Base-by-base conservation (phyloP, 2,113 vertebrate species). In the Rhipidura dahli region DNA sequence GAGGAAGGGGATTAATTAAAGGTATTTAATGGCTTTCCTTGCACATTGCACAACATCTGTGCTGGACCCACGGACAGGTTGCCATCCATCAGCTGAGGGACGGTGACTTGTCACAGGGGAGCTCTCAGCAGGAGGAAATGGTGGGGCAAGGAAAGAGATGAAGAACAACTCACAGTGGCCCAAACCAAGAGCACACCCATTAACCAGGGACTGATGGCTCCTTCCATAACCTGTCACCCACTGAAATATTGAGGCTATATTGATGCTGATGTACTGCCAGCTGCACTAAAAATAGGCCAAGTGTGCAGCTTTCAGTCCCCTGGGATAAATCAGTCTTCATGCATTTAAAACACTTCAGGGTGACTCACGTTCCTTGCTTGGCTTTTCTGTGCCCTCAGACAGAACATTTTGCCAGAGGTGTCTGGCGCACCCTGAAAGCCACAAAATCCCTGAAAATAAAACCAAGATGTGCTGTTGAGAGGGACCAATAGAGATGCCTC, bases 381-480 rank as follows among this genome's bases (percentile, higher is more conserved):
- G 35, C 31, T 54, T 65, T 51, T n/a, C 68, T 3, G 4, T 81
- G 28, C 33, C 70, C 28, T 47, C 42, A 19, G 56, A 37, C 11
- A n/a, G 24, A 6, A 1, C 10, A 9, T 53, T 83, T 77, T 57
- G 37, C 40, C 60, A 35, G 77, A 56, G 39, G 28, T 59, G 53
- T 49, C 15, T 50, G 30, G 17, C 22, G 26, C 39, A 40, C 6
- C 39, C 31, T 45, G 42, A 27, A 65, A 75, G 13, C 14, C 26
- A 11, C 15, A 59, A 35, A 31, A 57, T 6, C 33, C 21, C 21
- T 23, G 22, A 42, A 47, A 89, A 76, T 19, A 11, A 42, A 77
- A 5, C 17, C 2, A 7, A 6, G 21, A 30, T 11, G 15, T 1
- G 0, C 7, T 28, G 20, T 15, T 40, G 49, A 49, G 49, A 26